Evolutionary conservation across 2,113 vertebrate species (phyloP), one percentile per base, ranked within the genome.

Genomic region (Colossoma macropomum): DNA sequence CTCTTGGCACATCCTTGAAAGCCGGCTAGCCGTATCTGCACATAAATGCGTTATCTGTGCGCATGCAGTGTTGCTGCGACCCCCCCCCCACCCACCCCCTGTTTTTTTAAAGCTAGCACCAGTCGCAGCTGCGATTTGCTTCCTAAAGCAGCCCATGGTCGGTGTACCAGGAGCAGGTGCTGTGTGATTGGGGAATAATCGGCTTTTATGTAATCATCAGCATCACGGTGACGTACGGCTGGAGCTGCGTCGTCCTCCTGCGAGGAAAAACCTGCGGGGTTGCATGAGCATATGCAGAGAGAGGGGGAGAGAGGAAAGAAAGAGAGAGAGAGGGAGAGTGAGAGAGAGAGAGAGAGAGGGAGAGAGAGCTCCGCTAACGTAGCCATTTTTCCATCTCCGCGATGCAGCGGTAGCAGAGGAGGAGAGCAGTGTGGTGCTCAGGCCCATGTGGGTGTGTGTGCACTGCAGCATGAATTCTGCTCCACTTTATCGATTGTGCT

Each of bases 161-260:
- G 9, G 45, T 15, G 13, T 50, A 50, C 45, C 45, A 5, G 28
- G 28, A 21, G 65, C 65, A 68, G 65, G 65, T 34, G 65, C 65
- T 68, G 32, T 34, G 19, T 17, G 65, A 34, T 82, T 75, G 38
- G 72, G 74, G 79, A 87, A 83, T 86, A 86, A 82, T 86, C 65
- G 45, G 50, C 74, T 85, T 88, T 86, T 85, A 84, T 87, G 59
- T 89, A 84, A 89, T 83, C 77, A 65, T 79, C 76, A 75, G 38
- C 86, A 81, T 86, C 81, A 87, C 65, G 12, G 60, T 84, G 88
- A 89, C 81, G 83, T 83, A 78, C 52, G 71, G 75, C 66, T 85
- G 56, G 77, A 72, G 83, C 77, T 50, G 65, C 79, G 56, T 62
- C 41, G 59, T 80, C 45, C 60, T 60, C 32, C 65, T 75, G 41